Percentiles rank a stretch among this genome's conserved stretches.
Evolutionary conservation across 92 coral and sea anemone species (phyloP).

Genomic region (Chrysogorgia sp.): DNA sequence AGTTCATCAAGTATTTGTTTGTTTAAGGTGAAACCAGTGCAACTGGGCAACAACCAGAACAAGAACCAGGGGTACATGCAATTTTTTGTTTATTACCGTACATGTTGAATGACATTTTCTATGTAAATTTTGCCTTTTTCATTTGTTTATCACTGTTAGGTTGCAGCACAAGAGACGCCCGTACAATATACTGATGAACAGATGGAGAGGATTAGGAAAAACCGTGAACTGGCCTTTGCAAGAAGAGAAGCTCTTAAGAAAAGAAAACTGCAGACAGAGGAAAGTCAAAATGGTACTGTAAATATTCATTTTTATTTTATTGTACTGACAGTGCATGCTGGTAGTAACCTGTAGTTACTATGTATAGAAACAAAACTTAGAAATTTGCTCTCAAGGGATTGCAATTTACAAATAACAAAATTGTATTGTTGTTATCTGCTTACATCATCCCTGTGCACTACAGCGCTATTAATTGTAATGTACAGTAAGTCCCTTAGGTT

Average conservation of each 20-base stretch:
- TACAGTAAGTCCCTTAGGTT: too few species aligned
- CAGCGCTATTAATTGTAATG: too few species aligned
- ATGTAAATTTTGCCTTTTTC: neutral
- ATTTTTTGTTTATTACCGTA: too few species aligned
- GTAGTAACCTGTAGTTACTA: too few species aligned
- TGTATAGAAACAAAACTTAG: too few species aligned
- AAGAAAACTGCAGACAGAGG: slow-evolving; percentile 9
- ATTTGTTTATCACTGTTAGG: neutral
- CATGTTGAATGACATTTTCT: neutral
- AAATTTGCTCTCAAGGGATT: too few species aligned
- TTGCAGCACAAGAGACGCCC: slow-evolving; percentile 15
- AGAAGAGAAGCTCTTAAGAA: slow-evolving; percentile 62
- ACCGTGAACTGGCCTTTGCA: slow-evolving; percentile 81
- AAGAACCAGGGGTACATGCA: neutral
- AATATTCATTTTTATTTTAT: neutral
- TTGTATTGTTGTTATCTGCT: too few species aligned
- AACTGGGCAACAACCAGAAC: neutral
- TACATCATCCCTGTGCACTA: too few species aligned
- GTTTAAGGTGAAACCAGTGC: neutral
- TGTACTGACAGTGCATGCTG: neutral
- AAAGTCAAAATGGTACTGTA: neutral
- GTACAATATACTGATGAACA: slow-evolving; percentile 84
- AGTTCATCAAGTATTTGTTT: neutral
- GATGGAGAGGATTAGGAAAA: slow-evolving; percentile 80
- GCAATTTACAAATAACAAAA: too few species aligned